These are phyloP conservation scores for Erannis defoliaria DNA, from an alignment of 2,888 invertebrate genomes.

Conservation along the genomic window DNA sequence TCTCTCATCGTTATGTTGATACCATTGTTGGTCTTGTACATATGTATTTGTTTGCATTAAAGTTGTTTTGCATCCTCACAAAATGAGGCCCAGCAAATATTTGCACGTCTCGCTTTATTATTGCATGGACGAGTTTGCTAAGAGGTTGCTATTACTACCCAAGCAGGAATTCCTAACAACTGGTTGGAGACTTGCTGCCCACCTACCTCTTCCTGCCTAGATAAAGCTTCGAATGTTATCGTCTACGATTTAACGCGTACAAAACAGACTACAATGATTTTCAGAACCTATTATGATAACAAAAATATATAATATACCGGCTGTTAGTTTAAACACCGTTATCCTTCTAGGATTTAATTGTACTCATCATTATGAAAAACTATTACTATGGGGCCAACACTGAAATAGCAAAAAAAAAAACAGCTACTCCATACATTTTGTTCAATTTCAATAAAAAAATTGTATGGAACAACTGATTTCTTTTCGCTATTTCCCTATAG, in stretches of 20 bases:
- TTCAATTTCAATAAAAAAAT: too few relatives aligned
- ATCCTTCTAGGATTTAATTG: too few relatives aligned
- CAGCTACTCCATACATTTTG: too few relatives aligned
- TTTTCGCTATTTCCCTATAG: too few relatives aligned
- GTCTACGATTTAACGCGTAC: slow-evolving; percentile 8
- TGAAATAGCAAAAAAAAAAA: too few relatives aligned
- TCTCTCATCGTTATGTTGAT: background rate
- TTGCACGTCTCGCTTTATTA: slow-evolving; percentile 15
- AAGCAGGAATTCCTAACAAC: slow-evolving; percentile 49
- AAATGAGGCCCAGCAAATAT: background rate
- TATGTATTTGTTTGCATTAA: background rate
- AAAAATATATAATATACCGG: too few relatives aligned
- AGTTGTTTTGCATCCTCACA: background rate
- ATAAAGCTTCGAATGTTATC: slow-evolving; percentile 45
- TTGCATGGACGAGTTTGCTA: slow-evolving; percentile 25
- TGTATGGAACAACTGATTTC: too few relatives aligned
- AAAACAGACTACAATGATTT: slow-evolving; percentile 14
- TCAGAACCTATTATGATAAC: slow-evolving; percentile 8
- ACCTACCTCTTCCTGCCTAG: slow-evolving; percentile 60
- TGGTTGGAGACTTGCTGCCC: slow-evolving; percentile 50
- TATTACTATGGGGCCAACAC: too few relatives aligned
- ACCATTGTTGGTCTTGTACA: background rate
- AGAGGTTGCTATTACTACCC: slow-evolving; percentile 29
- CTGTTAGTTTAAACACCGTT: too few relatives aligned
- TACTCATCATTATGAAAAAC: too few relatives aligned